phyloP scores from a whole-genome alignment of 1,140 invertebrate genomes.

The Cyclargus thomasi region DNA sequence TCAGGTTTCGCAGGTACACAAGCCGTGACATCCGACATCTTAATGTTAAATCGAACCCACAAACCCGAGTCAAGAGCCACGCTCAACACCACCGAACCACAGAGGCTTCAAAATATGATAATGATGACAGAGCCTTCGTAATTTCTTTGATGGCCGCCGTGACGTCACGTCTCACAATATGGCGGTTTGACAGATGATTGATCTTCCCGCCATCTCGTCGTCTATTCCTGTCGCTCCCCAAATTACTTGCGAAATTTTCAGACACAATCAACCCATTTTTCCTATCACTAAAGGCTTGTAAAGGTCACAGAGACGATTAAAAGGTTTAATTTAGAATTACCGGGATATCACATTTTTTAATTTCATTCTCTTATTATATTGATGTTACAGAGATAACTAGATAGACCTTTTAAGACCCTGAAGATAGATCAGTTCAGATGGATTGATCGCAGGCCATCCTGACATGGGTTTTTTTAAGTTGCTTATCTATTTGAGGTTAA shows the following conservation, averaged over 20 bases:
- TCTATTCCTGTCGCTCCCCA: background rate
- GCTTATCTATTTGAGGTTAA: no score
- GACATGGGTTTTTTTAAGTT: no score
- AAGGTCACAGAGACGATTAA: background rate
- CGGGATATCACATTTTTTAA: background rate
- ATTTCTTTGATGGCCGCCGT: background rate
- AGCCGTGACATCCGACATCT: no score
- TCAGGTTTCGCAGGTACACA: no score
- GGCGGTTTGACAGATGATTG: slow-evolving; percentile 3
- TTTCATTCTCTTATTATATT: background rate
- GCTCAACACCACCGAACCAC: background rate
- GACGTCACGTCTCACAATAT: background rate
- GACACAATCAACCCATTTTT: slow-evolving; percentile 2
- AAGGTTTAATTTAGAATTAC: background rate
- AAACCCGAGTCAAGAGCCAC: no score
- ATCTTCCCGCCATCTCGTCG: background rate
- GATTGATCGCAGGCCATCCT: no score
- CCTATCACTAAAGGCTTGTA: background rate
- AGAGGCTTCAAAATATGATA: background rate
- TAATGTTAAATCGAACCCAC: no score
- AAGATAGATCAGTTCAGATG: no score
- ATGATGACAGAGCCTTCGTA: background rate
- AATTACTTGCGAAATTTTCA: slow-evolving; percentile 11
- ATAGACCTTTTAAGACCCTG: no score
- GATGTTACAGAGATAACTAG: background rate